Evolutionary conservation across 2,113 vertebrate species (phyloP).

Genomic region (Cynocephalus volans): DNA sequence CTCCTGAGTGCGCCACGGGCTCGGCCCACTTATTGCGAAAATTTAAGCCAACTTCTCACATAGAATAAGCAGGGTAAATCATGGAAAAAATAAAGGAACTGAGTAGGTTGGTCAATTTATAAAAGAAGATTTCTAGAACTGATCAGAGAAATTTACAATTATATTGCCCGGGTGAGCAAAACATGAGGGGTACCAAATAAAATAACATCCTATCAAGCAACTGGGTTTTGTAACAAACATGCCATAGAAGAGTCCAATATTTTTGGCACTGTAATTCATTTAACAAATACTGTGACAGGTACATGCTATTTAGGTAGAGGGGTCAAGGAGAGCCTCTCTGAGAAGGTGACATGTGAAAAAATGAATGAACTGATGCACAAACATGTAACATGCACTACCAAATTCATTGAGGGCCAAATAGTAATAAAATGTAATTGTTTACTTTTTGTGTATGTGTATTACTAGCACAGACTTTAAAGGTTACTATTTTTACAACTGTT

Average conservation of each 20-base stretch:
- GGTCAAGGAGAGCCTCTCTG: neutral
- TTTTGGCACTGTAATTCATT: constrained; percentile 36
- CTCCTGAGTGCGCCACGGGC: too few relatives aligned
- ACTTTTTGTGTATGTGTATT: neutral
- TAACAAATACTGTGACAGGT: neutral
- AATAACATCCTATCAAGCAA: constrained; percentile 13
- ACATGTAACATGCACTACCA: neutral
- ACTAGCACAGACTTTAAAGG: constrained; percentile 18
- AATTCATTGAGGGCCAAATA: neutral
- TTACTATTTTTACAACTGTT: constrained; percentile 35
- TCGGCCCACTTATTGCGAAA: constrained; percentile 59
- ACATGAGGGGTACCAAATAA: neutral
- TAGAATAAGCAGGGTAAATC: constrained; percentile 42
- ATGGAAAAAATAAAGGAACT: constrained; percentile 7
- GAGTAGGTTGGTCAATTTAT: neutral
- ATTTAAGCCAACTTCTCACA: constrained; percentile 52
- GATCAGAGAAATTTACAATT: constrained; percentile 44
- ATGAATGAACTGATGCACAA: neutral
- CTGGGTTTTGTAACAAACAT: neutral
- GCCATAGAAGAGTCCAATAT: neutral
- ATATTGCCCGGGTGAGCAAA: neutral
- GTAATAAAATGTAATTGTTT: neutral
- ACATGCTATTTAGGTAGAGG: neutral
- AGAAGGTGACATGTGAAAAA: neutral
- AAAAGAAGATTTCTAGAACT: constrained; percentile 45